Evolutionary conservation across 2,113 vertebrate species (phyloP).

Genomic region (Sarotherodon lohbergeri): DNA sequence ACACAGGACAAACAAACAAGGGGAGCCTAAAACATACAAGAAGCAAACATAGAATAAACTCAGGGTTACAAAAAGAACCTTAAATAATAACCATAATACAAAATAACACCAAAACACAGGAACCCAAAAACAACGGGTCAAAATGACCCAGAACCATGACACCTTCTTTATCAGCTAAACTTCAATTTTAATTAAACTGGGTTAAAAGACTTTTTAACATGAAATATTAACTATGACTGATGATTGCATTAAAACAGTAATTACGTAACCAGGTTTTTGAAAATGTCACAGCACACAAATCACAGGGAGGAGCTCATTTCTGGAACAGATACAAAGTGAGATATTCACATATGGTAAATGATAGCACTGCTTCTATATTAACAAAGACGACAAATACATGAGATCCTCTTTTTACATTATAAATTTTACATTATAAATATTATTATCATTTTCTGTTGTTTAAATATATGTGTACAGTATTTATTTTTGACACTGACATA

Average conservation of each 20-base stretch:
- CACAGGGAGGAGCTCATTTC: not conserved
- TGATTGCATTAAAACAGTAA: not conserved
- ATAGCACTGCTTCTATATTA: not conserved
- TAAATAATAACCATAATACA: not conserved
- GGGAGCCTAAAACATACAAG: not conserved
- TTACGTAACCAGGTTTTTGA: not conserved
- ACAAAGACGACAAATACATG: not conserved
- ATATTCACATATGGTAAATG: not conserved
- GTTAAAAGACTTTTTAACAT: not conserved
- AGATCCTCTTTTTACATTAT: not conserved
- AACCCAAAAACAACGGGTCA: not conserved
- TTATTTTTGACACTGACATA: not conserved
- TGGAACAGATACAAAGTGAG: not conserved
- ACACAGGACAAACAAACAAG: not conserved
- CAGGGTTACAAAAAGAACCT: not conserved
- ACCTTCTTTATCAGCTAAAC: not conserved
- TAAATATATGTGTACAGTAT: not conserved
- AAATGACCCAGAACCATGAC: not conserved
- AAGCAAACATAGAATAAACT: not conserved
- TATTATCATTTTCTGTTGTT: not conserved
- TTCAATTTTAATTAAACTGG: not conserved
- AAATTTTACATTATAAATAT: not conserved
- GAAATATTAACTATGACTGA: not conserved
- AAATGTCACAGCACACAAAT: not conserved
- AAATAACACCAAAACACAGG: not conserved